A percentile compares a stretch with the other conserved stretches of the same genome.
phyloP scores from a whole-genome alignment of 30 jellyfish, hydroid and myxozoan species.

The Nemopilema nomurai region DNA sequence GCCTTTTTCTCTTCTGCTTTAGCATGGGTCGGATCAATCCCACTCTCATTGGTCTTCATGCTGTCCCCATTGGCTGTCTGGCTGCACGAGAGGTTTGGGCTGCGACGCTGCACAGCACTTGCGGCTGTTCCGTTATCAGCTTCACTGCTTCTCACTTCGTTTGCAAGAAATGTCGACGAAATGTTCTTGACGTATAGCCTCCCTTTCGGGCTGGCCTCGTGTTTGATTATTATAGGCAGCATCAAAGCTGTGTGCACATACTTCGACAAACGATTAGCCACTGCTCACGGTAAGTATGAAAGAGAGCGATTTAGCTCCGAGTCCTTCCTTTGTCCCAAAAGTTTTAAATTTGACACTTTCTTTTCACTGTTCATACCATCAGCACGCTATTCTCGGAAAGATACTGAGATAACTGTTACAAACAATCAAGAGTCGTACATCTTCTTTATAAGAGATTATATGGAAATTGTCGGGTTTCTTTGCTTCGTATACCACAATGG shows the following conservation, averaged over 20 bases:
- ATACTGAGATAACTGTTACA: too few relatives aligned
- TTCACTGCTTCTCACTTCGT: conserved; percentile 31
- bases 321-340: not conserved
- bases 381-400: too few relatives aligned
- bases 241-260: conserved; percentile 1
- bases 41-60: conserved; percentile 23
- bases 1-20: not conserved
- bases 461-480: too few relatives aligned
- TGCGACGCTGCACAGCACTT: conserved; percentile 17
- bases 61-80: conserved; percentile 41
- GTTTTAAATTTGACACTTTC: not conserved
- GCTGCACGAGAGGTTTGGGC: conserved; percentile 15
- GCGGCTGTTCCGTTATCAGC: conserved; percentile 8
- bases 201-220: conserved; percentile 37
- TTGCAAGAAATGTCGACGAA: conserved; percentile 21
- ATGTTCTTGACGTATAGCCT: conserved; percentile 30
- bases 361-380: not conserved
- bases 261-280: conserved; percentile 30
- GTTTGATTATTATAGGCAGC: conserved; percentile 1
- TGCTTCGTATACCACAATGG: too few relatives aligned
- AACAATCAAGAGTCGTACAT: too few relatives aligned
- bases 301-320: too few relatives aligned
- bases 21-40: conserved; percentile 64
- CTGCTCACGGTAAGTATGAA: conserved; percentile 35
- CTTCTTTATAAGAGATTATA: too few relatives aligned